Evolutionary conservation across 2,888 invertebrate species (phyloP).

Genomic region (Drosophila atripex): DNA sequence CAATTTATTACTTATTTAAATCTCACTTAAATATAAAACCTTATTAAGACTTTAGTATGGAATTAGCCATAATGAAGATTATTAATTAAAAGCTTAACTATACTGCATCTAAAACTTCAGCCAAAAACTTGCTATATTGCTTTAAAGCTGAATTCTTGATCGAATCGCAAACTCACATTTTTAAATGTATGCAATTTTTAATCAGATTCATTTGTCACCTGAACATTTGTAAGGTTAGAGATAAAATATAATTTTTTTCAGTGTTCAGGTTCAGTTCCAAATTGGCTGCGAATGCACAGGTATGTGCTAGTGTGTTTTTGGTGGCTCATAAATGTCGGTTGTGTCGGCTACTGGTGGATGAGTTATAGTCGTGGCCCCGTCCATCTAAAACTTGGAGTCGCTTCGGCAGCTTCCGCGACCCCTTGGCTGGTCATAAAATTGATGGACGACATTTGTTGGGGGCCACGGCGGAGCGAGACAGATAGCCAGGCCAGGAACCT

Average conservation of each 20-base stretch:
- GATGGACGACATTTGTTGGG: slow-evolving; percentile 35
- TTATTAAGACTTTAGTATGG: slow-evolving; percentile 2
- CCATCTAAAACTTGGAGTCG: slow-evolving; percentile 9
- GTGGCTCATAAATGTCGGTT: slow-evolving; percentile 63
- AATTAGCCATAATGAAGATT: slow-evolving; percentile 10
- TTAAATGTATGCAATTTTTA: slow-evolving; percentile 3
- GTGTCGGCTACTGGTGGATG: slow-evolving; percentile 39
- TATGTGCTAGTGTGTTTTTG: slow-evolving; percentile 19
- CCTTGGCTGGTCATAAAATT: slow-evolving; percentile 40
- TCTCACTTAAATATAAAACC: not conserved
- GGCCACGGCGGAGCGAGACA: slow-evolving; percentile 23
- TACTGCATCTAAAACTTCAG: slow-evolving; percentile 18
- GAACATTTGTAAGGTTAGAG: not conserved
- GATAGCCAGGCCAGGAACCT: slow-evolving; percentile 7
- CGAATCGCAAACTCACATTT: slow-evolving; percentile 1
- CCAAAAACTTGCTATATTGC: slow-evolving; percentile 22
- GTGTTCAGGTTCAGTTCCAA: slow-evolving; percentile 25
- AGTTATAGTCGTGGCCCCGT: slow-evolving; percentile 44
- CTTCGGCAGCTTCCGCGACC: slow-evolving; percentile 15
- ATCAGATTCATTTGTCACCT: not conserved
- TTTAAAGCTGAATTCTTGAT: slow-evolving; percentile 12
- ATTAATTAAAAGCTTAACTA: slow-evolving; percentile 13
- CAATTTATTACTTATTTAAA: not conserved
- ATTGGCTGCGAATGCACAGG: slow-evolving; percentile 34
- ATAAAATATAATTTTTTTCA: not conserved